These are phyloP conservation scores for Notoglanidium macrostoma DNA, from an alignment of 2,797 vertebrate genomes.

Conservation along the genomic window DNA sequence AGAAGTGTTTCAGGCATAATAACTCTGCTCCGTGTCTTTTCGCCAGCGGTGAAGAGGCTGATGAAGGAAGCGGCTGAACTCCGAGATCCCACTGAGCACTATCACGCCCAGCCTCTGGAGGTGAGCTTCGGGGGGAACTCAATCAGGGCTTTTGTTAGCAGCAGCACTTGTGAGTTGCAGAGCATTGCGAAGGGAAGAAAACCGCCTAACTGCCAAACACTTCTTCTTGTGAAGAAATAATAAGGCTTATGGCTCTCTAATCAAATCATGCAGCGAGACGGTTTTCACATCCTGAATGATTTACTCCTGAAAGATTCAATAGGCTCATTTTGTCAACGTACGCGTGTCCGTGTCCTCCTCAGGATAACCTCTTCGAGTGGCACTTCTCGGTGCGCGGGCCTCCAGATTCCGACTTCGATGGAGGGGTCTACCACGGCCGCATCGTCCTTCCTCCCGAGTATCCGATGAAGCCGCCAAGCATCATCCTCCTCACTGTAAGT, in stretches of 20 bases:
- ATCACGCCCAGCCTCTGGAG: slow-evolving; percentile 97
- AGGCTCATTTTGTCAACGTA: too few relatives aligned
- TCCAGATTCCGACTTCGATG: slow-evolving; percentile 96
- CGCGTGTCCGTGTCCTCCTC: slow-evolving; percentile 9
- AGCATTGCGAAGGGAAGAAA: neutral
- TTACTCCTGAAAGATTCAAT: neutral
- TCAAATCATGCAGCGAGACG: neutral
- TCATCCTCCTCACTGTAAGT: slow-evolving; percentile 94
- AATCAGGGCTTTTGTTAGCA: neutral
- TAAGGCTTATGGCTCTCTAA: neutral
- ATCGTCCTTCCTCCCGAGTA: slow-evolving; percentile 96
- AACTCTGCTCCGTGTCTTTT: slow-evolving; percentile 10
- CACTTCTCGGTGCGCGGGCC: slow-evolving; percentile 97
- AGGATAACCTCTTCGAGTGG: slow-evolving; percentile 99
- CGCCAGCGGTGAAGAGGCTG: slow-evolving; percentile 87
- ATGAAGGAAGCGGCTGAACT: slow-evolving; percentile 98
- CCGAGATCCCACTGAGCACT: slow-evolving; percentile 95
- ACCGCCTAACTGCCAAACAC: neutral
- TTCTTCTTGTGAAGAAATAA: neutral
- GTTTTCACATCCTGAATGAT: neutral
- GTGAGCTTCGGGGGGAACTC: slow-evolving; percentile 71
- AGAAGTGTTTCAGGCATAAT: neutral
- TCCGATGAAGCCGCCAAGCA: slow-evolving; percentile 98
- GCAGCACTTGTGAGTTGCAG: neutral
- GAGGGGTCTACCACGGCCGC: slow-evolving; percentile 94